Evolutionary conservation across 30 jellyfish, hydroid and myxozoan genomes (phyloP), one percentile per base, ranked within the genome.

Genomic region (Cassiopea xamachana): DNA sequence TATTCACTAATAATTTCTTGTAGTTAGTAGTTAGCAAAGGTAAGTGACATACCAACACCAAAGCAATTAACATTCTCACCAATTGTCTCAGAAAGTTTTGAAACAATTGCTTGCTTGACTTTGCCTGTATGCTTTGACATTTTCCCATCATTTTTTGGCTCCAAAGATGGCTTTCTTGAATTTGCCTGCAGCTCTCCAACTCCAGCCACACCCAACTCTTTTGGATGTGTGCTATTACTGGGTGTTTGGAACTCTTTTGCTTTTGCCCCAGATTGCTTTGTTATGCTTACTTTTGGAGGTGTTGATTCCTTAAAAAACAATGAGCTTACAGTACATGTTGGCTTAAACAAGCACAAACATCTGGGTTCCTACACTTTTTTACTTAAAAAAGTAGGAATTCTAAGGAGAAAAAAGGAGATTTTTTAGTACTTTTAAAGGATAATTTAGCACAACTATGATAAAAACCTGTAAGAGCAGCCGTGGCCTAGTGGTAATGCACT

Each of bases 21-120:
- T 6, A 8, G 87, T 78, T 78, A 78, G 87, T 48, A 78, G 60
- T 78, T 78, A 78, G 87, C 73, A 17, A 78, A 50, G 73, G 55
- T 47, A 77, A 87, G 71, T 27, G 58, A 88, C 91, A 88, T 79
- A 88, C 90, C 95, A 79, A 88, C 62, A 88, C 90, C 88, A 88
- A 88, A 80, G 91, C 90, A 88, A 88, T 79, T 88, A 88, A 88
- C 87, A 70, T 88, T 88, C 94, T 82, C 93, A 93, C 98, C 97
- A 79, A 93, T 73, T 55, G 92, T 86, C 89, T 91, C 98, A 46
- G 98, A 90, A 0, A 94, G 77, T 82, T 94, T 94, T 14, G 96
- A 86, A 51, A 90, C 97, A 91, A 94, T 81, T 43, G 97, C 96
- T 68, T 91, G 92, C 89, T 91, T 94, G 12, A 94, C 92, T 74